These are phyloP conservation scores for Platycheirus albimanus DNA, from an alignment of 2,888 invertebrate species.

Conservation along the genomic window DNA sequence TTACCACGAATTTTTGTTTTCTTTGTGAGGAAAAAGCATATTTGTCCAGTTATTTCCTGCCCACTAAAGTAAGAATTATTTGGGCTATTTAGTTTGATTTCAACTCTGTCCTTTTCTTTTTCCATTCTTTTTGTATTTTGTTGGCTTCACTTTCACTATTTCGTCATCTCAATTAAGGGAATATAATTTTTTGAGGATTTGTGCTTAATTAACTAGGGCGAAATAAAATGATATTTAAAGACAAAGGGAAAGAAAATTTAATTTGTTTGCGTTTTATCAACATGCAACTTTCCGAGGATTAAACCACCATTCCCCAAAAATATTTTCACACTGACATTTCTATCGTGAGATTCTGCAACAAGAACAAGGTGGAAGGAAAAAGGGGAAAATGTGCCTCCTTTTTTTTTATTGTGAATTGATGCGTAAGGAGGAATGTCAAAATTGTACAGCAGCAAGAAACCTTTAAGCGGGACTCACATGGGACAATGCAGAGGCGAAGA, in stretches of 20 bases:
- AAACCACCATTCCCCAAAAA: conserved; percentile 4
- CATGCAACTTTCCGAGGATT: conserved; percentile 13
- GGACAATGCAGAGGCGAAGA: no score
- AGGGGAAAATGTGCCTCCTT: conserved; percentile 17
- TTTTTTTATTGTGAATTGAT: conserved; percentile 52
- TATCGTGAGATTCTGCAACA: not conserved
- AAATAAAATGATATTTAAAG: conserved; percentile 35
- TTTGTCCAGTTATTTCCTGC: conserved; percentile 80
- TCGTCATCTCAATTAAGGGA: conserved; percentile 44
- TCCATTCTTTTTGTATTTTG: conserved; percentile 47
- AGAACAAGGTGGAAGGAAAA: not conserved
- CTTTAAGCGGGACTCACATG: no score
- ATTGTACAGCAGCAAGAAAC: not conserved
- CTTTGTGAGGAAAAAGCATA: conserved; percentile 81
- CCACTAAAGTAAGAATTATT: conserved; percentile 81
- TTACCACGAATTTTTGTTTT: conserved; percentile 82
- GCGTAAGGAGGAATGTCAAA: conserved; percentile 29
- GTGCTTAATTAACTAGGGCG: conserved; percentile 32
- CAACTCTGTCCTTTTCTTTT: conserved; percentile 80
- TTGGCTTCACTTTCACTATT: conserved; percentile 54
- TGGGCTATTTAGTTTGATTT: conserved; percentile 81
- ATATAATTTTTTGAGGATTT: conserved; percentile 8
- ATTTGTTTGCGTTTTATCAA: conserved; percentile 25
- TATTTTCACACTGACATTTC: conserved; percentile 52
- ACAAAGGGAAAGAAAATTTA: conserved; percentile 42